Conservation (phyloP, 2,797 vertebrate species). For the Melanotaenia trifasciata region DNA sequence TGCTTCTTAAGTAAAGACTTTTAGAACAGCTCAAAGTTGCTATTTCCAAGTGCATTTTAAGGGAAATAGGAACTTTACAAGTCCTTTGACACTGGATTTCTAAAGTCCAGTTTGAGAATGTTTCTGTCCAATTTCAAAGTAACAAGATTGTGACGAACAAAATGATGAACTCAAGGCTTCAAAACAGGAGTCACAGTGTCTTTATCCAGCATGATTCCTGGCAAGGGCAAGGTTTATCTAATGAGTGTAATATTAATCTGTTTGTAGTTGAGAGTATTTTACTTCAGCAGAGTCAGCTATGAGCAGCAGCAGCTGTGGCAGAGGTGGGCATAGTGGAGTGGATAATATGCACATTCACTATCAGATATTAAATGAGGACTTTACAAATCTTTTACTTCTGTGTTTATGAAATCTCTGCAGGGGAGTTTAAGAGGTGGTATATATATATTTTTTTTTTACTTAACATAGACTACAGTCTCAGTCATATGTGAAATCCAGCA, state of each 20-base stretch:
- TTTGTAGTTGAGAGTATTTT: neutral
- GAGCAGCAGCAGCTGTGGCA: neutral
- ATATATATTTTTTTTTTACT: neutral
- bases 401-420: neutral
- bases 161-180: neutral
- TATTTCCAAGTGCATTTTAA: neutral
- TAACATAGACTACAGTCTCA: neutral
- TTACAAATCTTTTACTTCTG: neutral
- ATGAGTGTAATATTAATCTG: neutral
- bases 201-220: neutral
- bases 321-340: neutral
- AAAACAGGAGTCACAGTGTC: neutral
- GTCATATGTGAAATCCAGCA: conserved; percentile 1
- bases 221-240: neutral
- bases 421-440: neutral
- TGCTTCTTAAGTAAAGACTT: neutral
- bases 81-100: neutral
- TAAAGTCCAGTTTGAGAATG: neutral
- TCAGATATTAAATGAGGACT: neutral
- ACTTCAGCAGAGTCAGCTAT: neutral
- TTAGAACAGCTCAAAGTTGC: neutral
- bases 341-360: neutral
- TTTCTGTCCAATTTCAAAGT: neutral
- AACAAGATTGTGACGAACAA: neutral
- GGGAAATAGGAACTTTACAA: neutral